phyloP scores from a whole-genome alignment of 2,113 vertebrate genomes.

The Axis porcinus region DNA sequence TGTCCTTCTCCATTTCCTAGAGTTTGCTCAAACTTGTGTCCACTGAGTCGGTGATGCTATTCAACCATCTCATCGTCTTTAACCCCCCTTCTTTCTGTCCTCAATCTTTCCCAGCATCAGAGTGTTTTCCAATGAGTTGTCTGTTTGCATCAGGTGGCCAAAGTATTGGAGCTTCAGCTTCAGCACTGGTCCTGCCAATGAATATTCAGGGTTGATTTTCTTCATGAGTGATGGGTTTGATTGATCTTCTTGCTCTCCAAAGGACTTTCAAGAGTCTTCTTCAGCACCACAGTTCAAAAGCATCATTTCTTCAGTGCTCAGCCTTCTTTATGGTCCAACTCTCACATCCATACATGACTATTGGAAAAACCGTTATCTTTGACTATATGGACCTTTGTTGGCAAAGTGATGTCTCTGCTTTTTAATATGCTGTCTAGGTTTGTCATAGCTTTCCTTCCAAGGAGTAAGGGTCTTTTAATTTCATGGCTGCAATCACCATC shows the following conservation, averaged over 20 bases:
- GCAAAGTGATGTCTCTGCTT: neutral
- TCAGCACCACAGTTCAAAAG: neutral
- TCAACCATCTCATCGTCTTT: fast-evolving
- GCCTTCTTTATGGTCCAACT: neutral
- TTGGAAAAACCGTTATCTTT: neutral
- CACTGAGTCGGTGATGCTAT: neutral
- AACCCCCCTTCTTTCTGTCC: neutral
- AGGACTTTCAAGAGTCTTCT: neutral
- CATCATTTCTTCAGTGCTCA: neutral
- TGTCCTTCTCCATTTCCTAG: neutral
- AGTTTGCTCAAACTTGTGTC: neutral
- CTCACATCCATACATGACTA: neutral
- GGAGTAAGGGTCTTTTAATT: neutral
- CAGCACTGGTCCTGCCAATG: neutral
- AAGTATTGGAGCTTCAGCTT: neutral
- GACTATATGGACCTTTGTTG: neutral
- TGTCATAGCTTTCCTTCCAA: neutral
- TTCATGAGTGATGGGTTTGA: neutral
- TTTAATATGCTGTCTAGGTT: neutral
- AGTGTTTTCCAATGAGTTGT: neutral
- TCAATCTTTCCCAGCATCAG: neutral
- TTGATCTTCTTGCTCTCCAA: neutral
- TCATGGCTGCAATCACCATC: neutral
- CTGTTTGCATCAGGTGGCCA: neutral
- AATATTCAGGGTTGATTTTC: neutral